Evolutionary conservation across 2,797 vertebrate genomes (phyloP), one percentile per base, ranked within the genome.

Genomic region (Enteromius radiatus): DNA sequence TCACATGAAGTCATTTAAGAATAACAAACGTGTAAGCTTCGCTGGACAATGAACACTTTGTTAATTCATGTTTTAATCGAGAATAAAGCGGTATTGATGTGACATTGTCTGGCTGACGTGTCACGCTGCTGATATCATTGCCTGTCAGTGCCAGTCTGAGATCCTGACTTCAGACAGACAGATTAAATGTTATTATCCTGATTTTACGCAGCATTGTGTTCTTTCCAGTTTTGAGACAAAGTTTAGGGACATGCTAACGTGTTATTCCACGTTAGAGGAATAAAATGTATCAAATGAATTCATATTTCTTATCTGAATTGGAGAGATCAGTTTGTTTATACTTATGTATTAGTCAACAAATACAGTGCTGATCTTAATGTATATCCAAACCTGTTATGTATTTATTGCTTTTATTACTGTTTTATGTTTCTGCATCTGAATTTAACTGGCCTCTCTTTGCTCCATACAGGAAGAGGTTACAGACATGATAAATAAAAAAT

Each of bases 401-500:
- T 45, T 31, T n/a, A n/a, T 45, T 9, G 10, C 9, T 3, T 38
- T 7, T 38, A 31, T 23, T 5, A 14, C 1, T n/a, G 3, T 45
- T 71, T 28, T 54, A 4, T 54, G 3, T 36, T 31, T 45, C n/a
- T 67, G 1, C 36, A 28, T 52, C 17, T 41, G 36, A 36, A 36
- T 38, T 41, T 41, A 41, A 41, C 41, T 43, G 41, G 11, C 41
- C 41, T 43, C 41, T 11, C 41, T 43, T 12, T 43, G 11, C 41
- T 43, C 41, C 41, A 3, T 43, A 92, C 90, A 98, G 96, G 17
- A 94, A 81, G 96, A 98, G 69, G 95, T 98, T 0, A 98, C 96
- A 88, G 95, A 91, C 86, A 92, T 97, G 96, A 96, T 99, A 36
- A 97, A 94, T 90, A 97, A 96, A 87, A 94, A 94, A 63, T 98